Base-by-base conservation (phyloP, 2,797 vertebrate species). In the Muraenolepis orangiensis region DNA sequence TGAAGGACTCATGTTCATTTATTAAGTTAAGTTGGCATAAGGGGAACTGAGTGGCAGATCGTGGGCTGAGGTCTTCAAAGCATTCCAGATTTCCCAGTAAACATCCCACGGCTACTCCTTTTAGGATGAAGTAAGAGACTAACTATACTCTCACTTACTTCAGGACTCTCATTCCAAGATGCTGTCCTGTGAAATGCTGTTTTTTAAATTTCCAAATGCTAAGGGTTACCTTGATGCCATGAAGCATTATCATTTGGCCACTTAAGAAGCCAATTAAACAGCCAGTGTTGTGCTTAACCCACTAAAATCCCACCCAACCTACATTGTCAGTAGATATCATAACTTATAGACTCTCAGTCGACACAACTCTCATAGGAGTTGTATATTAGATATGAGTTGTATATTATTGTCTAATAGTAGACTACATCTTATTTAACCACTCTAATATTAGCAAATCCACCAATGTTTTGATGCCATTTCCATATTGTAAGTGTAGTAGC, bases 91-190 rank as follows among this genome's bases (percentile, higher is more conserved):
- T 51, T 29, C n/a, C 61, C 10, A 28, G 61, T 66, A 26, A 28
- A 66, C 7, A 26, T 20, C 6, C 7, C 61, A 29, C 23, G n/a
- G 61, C n/a, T 2, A 26, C 4, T 2, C 64, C n/a, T n/a, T 13
- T 11, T 20, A 13, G 61, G 7, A 23, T 66, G 64, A 4, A 66
- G 28, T 12, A 26, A 29, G 14, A 16, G 31, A n/a, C n/a, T n/a
- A n/a, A n/a, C n/a, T n/a, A n/a, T n/a, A n/a, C n/a, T 18, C 70
- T 36, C 34, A 32, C 31, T 34, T 23, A 31, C 40, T 30, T 66
- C 70, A 70, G 51, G 66, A 32, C 40, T 69, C 26, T 7, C 74
- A 74, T 36, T 32, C 66, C 67, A 82, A 32, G 7, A 7, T 1
- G 5, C 61, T 51, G 6, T 20, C 5, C 12, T 51, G 18, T 51